Conservation (phyloP, 2,888 invertebrate genomes). For the Tenthredo notha region DNA sequence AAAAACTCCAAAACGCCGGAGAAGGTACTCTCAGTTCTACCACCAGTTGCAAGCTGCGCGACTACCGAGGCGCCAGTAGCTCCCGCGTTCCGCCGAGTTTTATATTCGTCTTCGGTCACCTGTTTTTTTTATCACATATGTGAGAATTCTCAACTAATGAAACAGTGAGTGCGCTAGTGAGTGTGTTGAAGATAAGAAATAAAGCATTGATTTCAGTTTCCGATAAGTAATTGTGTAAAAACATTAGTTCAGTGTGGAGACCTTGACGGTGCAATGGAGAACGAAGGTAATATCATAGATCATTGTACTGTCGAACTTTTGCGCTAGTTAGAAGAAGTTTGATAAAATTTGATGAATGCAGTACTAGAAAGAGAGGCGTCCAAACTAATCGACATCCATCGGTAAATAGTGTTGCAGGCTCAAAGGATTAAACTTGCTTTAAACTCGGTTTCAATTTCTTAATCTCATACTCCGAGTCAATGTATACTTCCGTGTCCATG, state of each 20-base stretch:
- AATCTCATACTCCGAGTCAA: background rate
- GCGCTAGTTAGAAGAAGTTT: background rate
- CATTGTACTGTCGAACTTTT: background rate
- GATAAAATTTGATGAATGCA: background rate
- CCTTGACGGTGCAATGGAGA: background rate
- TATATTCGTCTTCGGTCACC: conserved; percentile 13
- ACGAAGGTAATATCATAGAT: background rate
- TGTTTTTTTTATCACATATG: background rate
- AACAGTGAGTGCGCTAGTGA: background rate
- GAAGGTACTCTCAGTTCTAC: background rate
- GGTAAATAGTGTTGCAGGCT: background rate
- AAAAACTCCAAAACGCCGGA: background rate
- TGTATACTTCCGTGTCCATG: background rate
- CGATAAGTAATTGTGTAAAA: background rate
- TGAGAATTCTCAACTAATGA: background rate
- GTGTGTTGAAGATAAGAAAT: background rate
- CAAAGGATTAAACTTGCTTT: background rate
- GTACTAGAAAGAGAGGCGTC: background rate
- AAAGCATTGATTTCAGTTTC: background rate
- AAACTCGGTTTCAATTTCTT: background rate
- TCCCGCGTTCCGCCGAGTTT: background rate
- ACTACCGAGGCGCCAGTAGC: background rate
- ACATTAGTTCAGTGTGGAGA: background rate
- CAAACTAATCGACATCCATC: background rate
- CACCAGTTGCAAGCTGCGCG: conserved; percentile 8